phyloP scores from a whole-genome alignment of 2,113 vertebrate genomes.

The Microcebus ravelobensis region DNA sequence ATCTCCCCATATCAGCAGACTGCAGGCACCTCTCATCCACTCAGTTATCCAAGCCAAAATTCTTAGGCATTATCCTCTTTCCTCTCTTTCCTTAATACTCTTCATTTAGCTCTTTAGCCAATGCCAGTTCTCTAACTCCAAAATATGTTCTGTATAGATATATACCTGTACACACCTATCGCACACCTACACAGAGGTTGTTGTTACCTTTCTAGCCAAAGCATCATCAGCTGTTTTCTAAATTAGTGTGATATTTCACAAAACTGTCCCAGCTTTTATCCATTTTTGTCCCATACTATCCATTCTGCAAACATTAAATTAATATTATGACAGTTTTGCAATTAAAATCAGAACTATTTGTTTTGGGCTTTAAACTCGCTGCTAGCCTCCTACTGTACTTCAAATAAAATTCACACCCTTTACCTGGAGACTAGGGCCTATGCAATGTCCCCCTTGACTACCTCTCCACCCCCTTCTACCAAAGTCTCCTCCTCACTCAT shows the following conservation, averaged over 20 bases:
- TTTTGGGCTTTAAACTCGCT: background rate
- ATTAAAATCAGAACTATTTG: background rate
- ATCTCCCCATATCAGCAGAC: rapidly evolving
- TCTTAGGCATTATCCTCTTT: background rate
- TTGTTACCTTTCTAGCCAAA: background rate
- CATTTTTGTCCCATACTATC: background rate
- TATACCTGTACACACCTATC: too few species aligned
- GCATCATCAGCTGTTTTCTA: background rate
- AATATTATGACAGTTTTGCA: background rate
- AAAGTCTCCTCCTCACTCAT: background rate
- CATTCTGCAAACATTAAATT: background rate
- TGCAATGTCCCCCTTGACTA: background rate
- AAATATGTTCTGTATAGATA: background rate
- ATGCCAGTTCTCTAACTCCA: background rate
- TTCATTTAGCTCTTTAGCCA: background rate
- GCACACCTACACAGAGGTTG: too few species aligned
- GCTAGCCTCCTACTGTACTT: background rate
- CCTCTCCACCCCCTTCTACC: background rate
- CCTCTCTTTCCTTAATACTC: background rate
- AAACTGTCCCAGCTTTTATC: background rate
- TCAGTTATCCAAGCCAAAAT: background rate
- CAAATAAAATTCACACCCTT: background rate
- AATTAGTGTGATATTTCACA: background rate
- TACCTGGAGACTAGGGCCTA: background rate
- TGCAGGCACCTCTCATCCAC: background rate